These are phyloP conservation scores for Linhomoeus sp. DNA, from an alignment of 2,888 invertebrate genomes.

Conservation along the genomic window DNA sequence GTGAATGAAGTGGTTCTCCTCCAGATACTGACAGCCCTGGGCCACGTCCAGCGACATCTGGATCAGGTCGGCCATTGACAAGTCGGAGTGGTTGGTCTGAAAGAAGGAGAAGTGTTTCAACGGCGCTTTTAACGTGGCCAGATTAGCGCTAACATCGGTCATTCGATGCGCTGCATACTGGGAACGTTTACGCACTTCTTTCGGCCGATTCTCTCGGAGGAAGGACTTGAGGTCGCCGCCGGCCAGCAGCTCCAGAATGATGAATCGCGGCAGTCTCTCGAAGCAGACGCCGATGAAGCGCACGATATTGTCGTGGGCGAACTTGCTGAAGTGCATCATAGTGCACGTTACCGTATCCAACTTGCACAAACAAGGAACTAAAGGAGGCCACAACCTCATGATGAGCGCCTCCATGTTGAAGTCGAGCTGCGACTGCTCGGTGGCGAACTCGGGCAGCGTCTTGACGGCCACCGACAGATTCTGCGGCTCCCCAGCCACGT, in stretches of 20 bases:
- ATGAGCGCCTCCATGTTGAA: slow-evolving; percentile 94
- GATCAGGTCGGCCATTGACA: slow-evolving; percentile 58
- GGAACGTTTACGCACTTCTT: slow-evolving; percentile 42
- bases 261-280: slow-evolving; percentile 76
- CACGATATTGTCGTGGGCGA: slow-evolving; percentile 86
- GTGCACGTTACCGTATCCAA: no score
- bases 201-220: slow-evolving; percentile 70
- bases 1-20: slow-evolving; percentile 84
- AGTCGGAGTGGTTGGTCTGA: background rate
- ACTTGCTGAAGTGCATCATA: slow-evolving; percentile 55
- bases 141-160: no score
- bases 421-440: slow-evolving; percentile 71
- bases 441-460: slow-evolving; percentile 68
- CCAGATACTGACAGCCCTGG: slow-evolving; percentile 82
- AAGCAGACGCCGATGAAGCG: slow-evolving; percentile 91
- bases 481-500: slow-evolving; percentile 49
- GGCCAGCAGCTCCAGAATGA: slow-evolving; percentile 74
- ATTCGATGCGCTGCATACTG: no score
- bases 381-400: slow-evolving; percentile 42
- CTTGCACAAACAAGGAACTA: background rate
- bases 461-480: slow-evolving; percentile 90
- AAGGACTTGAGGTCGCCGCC: slow-evolving; percentile 92
- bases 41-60: slow-evolving; percentile 72
- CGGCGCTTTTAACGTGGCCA: no score
- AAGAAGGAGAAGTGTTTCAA: no score